phyloP scores from a whole-genome alignment of 2,113 vertebrate genomes.

The Myotis lucifugus region DNA sequence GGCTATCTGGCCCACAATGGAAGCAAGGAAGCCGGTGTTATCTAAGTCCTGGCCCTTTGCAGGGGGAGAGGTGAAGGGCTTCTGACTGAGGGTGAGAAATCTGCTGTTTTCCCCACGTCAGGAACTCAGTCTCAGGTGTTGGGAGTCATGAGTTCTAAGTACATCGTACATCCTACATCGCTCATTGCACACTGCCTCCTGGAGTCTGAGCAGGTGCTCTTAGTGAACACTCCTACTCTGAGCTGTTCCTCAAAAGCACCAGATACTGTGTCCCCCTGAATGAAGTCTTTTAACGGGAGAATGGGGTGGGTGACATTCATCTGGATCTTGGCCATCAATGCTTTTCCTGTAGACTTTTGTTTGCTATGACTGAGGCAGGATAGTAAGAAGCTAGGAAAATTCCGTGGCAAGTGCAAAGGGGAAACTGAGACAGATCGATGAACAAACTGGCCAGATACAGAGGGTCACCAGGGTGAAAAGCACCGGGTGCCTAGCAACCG shows the following conservation, averaged over 20 bases:
- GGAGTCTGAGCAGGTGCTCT: not conserved
- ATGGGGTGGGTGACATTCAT: not conserved
- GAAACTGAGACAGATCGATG: not conserved
- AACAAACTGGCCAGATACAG: not conserved
- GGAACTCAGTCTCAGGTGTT: not conserved
- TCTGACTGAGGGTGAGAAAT: not conserved
- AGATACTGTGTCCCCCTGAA: not conserved
- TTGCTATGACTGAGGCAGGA: not conserved
- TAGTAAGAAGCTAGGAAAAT: not conserved
- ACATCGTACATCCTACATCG: not conserved
- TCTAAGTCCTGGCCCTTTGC: not conserved
- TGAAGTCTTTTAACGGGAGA: not conserved
- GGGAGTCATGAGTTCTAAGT: not conserved
- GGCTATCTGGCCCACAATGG: not conserved
- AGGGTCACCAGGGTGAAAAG: not conserved
- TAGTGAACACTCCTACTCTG: not conserved
- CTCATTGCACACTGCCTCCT: not conserved
- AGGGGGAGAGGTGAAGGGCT: not conserved
- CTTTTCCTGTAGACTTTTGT: not conserved
- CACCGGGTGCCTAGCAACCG: not conserved
- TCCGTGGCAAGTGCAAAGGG: not conserved
- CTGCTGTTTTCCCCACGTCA: not conserved
- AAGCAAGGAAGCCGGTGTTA: not conserved
- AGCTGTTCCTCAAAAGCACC: not conserved
- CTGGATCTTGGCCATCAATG: not conserved